Percentiles rank a stretch among this genome's conserved stretches.
Evolutionary conservation across 2,113 vertebrate genomes (phyloP).

Genomic region (Phylloscopus whistleri): DNA sequence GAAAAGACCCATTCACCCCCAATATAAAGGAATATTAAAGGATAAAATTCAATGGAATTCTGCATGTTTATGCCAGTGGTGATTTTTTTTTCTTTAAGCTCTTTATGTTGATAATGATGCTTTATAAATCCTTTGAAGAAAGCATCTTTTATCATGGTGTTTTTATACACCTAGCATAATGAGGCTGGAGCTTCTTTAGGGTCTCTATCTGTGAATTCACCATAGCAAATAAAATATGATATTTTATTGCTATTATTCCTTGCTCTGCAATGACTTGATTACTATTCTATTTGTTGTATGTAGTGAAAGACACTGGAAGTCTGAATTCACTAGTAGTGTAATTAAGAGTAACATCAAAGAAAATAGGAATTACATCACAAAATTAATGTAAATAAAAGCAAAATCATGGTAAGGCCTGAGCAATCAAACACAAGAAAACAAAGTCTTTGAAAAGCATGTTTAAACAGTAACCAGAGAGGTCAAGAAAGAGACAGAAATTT

Average conservation of each 20-base stretch:
- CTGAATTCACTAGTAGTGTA: background rate
- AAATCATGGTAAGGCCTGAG: background rate
- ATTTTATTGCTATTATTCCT: background rate
- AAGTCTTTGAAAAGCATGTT: background rate
- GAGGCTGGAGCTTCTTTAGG: background rate
- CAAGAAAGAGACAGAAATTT: background rate
- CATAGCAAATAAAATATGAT: background rate
- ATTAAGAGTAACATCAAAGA: slow-evolving; percentile 5
- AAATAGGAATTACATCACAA: background rate
- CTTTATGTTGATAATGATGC: background rate
- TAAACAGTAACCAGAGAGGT: background rate
- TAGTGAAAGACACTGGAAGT: background rate
- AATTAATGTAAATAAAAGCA: slow-evolving; percentile 13
- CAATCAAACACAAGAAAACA: background rate
- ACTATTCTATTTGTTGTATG: background rate
- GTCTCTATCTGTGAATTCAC: background rate
- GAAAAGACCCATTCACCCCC: background rate
- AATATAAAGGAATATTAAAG: slow-evolving; percentile 28
- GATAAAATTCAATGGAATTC: slow-evolving; percentile 29
- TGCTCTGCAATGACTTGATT: background rate
- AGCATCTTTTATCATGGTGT: background rate
- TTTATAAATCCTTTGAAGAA: slow-evolving; percentile 37
- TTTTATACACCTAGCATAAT: background rate
- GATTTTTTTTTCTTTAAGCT: slow-evolving; percentile 30
- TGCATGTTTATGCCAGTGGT: slow-evolving; percentile 24